Evolutionary conservation across 1,140 invertebrate species (phyloP), one percentile per base, ranked within the genome.

Genomic region (Brachionus rotundiformis): DNA sequence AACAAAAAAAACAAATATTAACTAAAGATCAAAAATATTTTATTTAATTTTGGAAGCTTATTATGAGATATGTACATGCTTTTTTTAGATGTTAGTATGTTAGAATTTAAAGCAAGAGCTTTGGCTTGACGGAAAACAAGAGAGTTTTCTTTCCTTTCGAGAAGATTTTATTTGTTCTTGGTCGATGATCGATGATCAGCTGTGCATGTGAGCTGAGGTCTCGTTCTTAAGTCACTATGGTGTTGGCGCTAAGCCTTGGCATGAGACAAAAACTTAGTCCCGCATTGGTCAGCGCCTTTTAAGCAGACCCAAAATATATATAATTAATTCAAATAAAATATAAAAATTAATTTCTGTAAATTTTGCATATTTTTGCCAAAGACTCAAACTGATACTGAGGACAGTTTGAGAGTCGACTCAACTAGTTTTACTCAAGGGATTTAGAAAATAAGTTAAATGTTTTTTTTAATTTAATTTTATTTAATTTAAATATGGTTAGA

Each of bases 11-110:
- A 73, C 8, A 73, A 44, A 44, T 44, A 33, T 71, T 71, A n/a
- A 23, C 33, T 71, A 41, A 36, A 39, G 10, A 36, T 71, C 68
- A 73, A 41, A 68, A 68, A 41, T 68, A 68, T 68, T 68, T 68
- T 19, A 68, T 68, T 68, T n/a, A 68, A 68, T 68, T 68, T 31
- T 33, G 61, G 29, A 63, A 63, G 13, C 16, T 63, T 63, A 5
- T 68, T 68, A 8, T 33, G 63, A 11, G 36, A 73, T 36, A 73
- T 44, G 25, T 73, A 73, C 68, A 73, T 73, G 68, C 68, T 73
- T 73, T 73, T 29, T 36, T 33, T 29, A 33, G 25, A 63, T 63
- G 61, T 63, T 63, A n/a, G n/a, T 27, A 63, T 63, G 25, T 63
- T 31, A 27, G 19, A n/a, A 13, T 63, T 63, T n/a, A 23, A 19